Evolutionary conservation across 2,797 vertebrate species (phyloP), one percentile per base, ranked within the genome.

Genomic region (Falco cherrug): DNA sequence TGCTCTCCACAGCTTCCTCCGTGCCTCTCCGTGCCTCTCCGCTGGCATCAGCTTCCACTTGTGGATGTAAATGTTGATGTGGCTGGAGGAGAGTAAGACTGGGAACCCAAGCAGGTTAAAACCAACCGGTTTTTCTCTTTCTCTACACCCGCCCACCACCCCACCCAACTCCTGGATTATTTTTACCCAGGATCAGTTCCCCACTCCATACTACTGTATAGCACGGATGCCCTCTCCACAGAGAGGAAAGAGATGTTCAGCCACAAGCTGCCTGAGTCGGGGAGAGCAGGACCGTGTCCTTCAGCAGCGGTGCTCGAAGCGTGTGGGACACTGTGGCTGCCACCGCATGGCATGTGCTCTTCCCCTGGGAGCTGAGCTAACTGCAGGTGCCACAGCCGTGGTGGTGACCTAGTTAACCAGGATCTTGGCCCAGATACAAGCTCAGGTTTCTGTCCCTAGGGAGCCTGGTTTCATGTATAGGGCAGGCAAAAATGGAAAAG

Each of bases 61-160:
- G 29, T n/a, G 41, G 29, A 28, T 4, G 1, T 26, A 43, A 54
- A 4, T 4, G 10, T 35, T 76, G 19, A 26, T 41, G 39, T 43
- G 31, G 13, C 18, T 9, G 13, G 33, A 91, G 63, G 5, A 4
- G 16, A 85, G 16, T n/a, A 60, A 67, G 29, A 41, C 0, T 28
- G 11, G n/a, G 7, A 83, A 59, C 6, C 2, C 9, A 48, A 54
- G 26, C 7, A 56, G 16, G 24, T 84, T 70, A 54, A 88, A 65
- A 71, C 1, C 13, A 68, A 6, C 3, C 0, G 0, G 1, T 18
- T 21, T 50, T 19, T 50, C 5, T 26, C 6, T 15, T 1, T 4
- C 8, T 41, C 39, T 39, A 41, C 13, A 14, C 39, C 39, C 39
- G 6, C 39, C 39, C 39, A 41, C 39, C 37, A 39, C 41, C 41